Conservation (phyloP, 2,797 vertebrate genomes). For the Sphenopsis melanotis region DNA sequence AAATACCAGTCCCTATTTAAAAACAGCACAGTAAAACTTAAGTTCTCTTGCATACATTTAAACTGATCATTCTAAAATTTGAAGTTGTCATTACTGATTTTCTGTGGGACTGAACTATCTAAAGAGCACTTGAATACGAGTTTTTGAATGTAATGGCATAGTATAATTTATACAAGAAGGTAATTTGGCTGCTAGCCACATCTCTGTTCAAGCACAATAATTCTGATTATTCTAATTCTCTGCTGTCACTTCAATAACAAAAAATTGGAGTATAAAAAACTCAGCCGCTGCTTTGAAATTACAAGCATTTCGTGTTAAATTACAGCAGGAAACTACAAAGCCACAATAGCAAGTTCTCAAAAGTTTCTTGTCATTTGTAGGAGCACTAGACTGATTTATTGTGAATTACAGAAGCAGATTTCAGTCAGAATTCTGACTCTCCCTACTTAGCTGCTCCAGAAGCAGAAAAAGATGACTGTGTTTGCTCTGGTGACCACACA, state of each 20-base stretch:
- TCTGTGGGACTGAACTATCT: background rate
- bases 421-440: background rate
- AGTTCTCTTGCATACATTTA: background rate
- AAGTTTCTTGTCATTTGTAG: background rate
- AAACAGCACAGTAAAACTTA: constrained; percentile 1
- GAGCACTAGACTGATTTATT: background rate
- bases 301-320: background rate
- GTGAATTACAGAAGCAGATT: background rate
- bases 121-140: background rate
- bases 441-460: background rate
- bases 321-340: background rate
- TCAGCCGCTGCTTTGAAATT: background rate
- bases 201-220: background rate
- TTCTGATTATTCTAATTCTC: background rate
- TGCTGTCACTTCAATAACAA: background rate
- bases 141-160: background rate
- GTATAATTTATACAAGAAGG: background rate
- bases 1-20: constrained; percentile 84
- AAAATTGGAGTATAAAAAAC: background rate
- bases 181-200: background rate
- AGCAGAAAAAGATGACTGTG: background rate
- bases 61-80: background rate
- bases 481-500: background rate
- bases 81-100: background rate
- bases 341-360: background rate